A percentile compares a stretch with the other conserved stretches of the same genome.
Conservation (phyloP, 2,888 invertebrate genomes). For the Brassicogethes aeneus region DNA sequence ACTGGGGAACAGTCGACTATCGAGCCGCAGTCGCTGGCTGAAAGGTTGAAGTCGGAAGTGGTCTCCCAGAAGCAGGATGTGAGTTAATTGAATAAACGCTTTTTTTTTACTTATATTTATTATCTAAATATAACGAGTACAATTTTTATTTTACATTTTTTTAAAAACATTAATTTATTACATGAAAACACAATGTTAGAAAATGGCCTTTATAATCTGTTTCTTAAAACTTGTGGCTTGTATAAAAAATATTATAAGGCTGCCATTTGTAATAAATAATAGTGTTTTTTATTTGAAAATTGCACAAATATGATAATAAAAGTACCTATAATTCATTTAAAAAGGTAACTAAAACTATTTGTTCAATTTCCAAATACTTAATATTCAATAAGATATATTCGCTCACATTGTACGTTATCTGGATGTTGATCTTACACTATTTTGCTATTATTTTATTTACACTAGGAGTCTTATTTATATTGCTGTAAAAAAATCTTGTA, state of each 20-base stretch:
- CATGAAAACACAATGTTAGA: conserved; percentile 28
- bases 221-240: conserved; percentile 23
- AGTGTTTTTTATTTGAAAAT: conserved; percentile 12
- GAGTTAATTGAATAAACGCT: not conserved
- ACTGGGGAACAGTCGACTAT: conserved; percentile 40
- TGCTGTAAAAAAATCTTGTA: conserved; percentile 13
- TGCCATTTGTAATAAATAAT: conserved; percentile 25
- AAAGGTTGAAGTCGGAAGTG: conserved; percentile 77
- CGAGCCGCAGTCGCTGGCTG: conserved; percentile 64
- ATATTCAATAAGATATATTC: conserved; percentile 14
- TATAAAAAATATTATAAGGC: conserved; percentile 36
- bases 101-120: conserved; percentile 37
- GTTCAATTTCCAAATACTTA: conserved; percentile 12
- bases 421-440: conserved; percentile 10
- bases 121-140: conserved; percentile 42
- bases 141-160: conserved; percentile 37
- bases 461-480: conserved; percentile 13
- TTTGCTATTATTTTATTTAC: conserved; percentile 10
- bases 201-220: conserved; percentile 24
- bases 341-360: conserved; percentile 11
- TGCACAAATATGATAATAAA: conserved; percentile 16
- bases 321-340: conserved; percentile 14
- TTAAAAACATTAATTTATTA: conserved; percentile 35
- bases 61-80: conserved; percentile 37
- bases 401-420: conserved; percentile 16